These are phyloP conservation scores for Cervus canadensis DNA, from an alignment of 2,113 vertebrate species.

Conservation along the genomic window DNA sequence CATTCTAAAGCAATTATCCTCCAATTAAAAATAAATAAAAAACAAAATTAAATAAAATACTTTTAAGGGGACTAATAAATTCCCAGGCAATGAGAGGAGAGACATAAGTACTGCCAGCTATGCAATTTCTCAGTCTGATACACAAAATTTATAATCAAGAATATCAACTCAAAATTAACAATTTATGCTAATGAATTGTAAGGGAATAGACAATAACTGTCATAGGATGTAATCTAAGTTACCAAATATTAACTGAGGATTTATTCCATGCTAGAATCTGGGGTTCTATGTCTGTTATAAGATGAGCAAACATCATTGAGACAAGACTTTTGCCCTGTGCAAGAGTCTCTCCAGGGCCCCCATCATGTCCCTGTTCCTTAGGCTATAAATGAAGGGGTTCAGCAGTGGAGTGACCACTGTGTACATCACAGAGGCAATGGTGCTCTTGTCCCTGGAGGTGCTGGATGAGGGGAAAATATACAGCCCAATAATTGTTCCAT, in stretches of 20 bases:
- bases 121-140: not conserved
- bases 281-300: not conserved
- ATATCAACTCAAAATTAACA: not conserved
- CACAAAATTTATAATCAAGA: not conserved
- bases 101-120: not conserved
- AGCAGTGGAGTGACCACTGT: slow-evolving; percentile 58
- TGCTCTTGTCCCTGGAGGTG: not conserved
- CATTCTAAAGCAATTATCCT: not conserved
- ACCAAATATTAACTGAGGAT: not conserved
- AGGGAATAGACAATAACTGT: not conserved
- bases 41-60: not conserved
- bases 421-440: not conserved
- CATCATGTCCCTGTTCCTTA: slow-evolving; percentile 55
- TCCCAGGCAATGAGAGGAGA: not conserved
- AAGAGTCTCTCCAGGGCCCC: slow-evolving; percentile 43
- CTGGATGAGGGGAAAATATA: not conserved
- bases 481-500: not conserved
- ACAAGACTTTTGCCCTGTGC: not conserved
- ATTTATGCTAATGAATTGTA: not conserved
- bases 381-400: slow-evolving; percentile 69
- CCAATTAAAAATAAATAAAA: not conserved
- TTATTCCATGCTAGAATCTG: not conserved
- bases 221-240: not conserved
- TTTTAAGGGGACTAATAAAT: not conserved
- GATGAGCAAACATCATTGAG: not conserved